Base-by-base conservation (phyloP, 2,888 invertebrate genomes). In the Blera fallax region DNA sequence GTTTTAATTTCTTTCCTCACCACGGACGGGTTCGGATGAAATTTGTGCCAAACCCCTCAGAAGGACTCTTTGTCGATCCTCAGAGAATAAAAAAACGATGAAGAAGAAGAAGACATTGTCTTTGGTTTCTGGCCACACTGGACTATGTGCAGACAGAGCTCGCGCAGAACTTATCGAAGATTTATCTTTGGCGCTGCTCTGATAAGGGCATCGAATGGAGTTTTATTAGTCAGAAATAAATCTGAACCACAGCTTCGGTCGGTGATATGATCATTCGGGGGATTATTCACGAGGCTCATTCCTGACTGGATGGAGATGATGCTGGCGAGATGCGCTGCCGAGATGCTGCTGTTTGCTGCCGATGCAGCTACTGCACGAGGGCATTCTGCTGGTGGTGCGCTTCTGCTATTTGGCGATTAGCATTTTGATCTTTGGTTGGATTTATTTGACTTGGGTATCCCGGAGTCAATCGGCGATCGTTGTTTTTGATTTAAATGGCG, bases 1-100 rank as follows among this genome's bases (percentile, higher is more conserved):
- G 89, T 88, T 89, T 89, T 89, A 89, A 89, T 89, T 89, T 89
- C 88, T 88, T 88, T 88, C 81, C 87, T 82, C 87, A 85, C 83
- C 87, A 87, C 67, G 58, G 37, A 56, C 52, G 74, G 32, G 43
- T 54, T 76, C 54, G 18, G 29, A 37, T 48, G 72, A 80, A 80
- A 64, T 80, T 74, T 84, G 73, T 74, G 76, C 80, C 81, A 65
- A 65, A 40, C 80, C 80, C 72, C n/a, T n/a, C n/a, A n/a, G n/a
- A n/a, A n/a, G n/a, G n/a, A n/a, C n/a, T n/a, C n/a, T n/a, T 72
- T 54, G 54, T 58, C 65, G 73, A 32, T 29, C 74, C 29, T 54
- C 54, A 8, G 7, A 14, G 14, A 21, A 10, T 18, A 10, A 11
- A 24, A 32, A 14, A 27, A n/a, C n/a, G n/a, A n/a, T n/a, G 45